Evolutionary conservation across 1,140 invertebrate genomes (phyloP).

Genomic region (Eupristina koningsbergeri): DNA sequence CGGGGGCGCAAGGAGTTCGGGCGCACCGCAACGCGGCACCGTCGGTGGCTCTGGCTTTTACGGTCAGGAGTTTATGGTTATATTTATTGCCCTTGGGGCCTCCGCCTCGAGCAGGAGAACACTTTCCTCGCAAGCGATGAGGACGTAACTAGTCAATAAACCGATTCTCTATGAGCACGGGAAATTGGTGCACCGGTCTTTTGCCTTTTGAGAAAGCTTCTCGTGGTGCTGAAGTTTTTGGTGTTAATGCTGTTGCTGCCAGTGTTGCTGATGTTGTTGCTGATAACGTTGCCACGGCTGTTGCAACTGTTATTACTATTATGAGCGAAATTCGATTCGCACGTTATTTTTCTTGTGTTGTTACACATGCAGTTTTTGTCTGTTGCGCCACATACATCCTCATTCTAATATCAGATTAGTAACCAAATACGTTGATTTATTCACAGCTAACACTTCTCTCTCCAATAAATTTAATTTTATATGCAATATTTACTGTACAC

Average conservation of each 20-base stretch:
- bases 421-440: too few species aligned
- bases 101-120: conserved; percentile 40
- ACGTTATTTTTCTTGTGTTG: not conserved
- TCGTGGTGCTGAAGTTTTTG: not conserved
- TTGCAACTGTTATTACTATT: not conserved
- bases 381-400: not conserved
- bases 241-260: not conserved
- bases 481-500: too few species aligned
- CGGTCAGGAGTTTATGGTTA: conserved; percentile 61
- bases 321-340: not conserved
- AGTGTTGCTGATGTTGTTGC: not conserved
- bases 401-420: not conserved
- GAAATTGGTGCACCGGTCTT: conserved; percentile 56
- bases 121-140: conserved; percentile 58
- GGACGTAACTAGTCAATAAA: conserved; percentile 66
- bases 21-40: conserved; percentile 14
- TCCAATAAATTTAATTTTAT: too few species aligned
- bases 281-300: not conserved
- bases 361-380: not conserved
- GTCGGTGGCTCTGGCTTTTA: conserved; percentile 55
- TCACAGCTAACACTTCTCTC: too few species aligned
- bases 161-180: conserved; percentile 62
- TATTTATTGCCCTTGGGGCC: conserved; percentile 59
- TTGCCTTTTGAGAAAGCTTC: conserved; percentile 28
- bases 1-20: not conserved